Base-by-base conservation (phyloP, 2,113 vertebrate species). In the Rhizomys pruinosus region DNA sequence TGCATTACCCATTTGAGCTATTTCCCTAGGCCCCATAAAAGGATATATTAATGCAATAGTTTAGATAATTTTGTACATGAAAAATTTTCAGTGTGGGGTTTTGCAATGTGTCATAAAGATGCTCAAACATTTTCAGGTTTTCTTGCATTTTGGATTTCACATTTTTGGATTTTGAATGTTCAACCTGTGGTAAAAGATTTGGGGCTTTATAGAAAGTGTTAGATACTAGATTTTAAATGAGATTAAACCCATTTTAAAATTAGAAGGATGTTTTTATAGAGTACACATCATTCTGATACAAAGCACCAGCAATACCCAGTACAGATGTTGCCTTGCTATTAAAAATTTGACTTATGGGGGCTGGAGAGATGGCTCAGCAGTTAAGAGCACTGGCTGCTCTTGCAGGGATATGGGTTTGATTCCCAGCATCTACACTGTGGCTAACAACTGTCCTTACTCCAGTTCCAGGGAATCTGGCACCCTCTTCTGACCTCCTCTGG, bases 231-330 rank as follows among this genome's bases (percentile, higher is more conserved):
- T 81, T 91, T 79, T n/a, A 86, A 92, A 85, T 63, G 25, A 90
- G n/a, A 84, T 78, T 69, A 71, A 80, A 80, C 0, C n/a, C n/a
- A 23, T 55, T 74, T 42, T 55, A 85, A 92, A 81, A 63, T 73
- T 47, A 22, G 79, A 90, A 93, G 85, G 0, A n/a, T 37, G 15
- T 89, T 76, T 84, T 78, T 32, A 92, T 52, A 93, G 20, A 37
- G 42, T 68, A 37, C 5, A 80, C 27, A 92, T 57, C 64, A 91
- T 84, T 68, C 44, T 66, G 47, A 91, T 59, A 6, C 16, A 71
- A 87, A 80, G 32, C 42, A 61, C 82, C 25, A 71, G 32, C 22
- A 61, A 39, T 15, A 55, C 3, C 44, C 74, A 93, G 63, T 72
- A 72, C 57, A 71, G 25, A 68, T 19, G 61, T 42, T 27, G 29